A percentile compares a stretch with the other conserved stretches of the same genome.
Evolutionary conservation across 2,797 vertebrate genomes (phyloP).

Genomic region (Enteromius argenteus): DNA sequence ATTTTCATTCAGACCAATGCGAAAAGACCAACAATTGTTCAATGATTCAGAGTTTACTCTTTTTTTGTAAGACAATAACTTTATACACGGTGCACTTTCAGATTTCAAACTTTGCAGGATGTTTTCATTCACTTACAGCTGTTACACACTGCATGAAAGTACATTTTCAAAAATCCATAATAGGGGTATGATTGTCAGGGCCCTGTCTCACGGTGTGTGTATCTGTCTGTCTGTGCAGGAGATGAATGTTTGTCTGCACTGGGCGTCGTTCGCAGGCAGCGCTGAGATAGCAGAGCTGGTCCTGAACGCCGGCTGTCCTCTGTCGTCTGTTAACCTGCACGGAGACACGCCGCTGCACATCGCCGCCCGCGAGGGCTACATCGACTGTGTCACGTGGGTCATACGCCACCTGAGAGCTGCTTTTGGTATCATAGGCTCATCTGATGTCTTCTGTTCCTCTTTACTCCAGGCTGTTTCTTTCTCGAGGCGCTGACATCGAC

Average conservation of each 20-base stretch:
- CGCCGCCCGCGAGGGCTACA: constrained; percentile 86
- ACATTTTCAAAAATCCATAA: too few species aligned
- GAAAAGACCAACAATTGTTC: too few species aligned
- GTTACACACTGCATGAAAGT: too few species aligned
- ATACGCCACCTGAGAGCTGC: background rate
- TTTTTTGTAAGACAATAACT: too few species aligned
- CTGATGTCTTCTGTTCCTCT: background rate
- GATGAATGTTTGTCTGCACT: constrained; percentile 93
- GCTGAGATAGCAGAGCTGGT: constrained; percentile 90
- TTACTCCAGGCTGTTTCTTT: constrained; percentile 86
- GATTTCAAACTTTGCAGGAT: too few species aligned
- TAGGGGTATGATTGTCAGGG: background rate
- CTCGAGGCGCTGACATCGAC: constrained; percentile 89
- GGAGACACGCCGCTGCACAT: constrained; percentile 95
- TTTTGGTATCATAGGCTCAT: background rate
- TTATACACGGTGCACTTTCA: too few species aligned
- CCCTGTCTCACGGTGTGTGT: background rate
- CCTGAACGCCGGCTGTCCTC: constrained; percentile 88
- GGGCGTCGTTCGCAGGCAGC: constrained; percentile 92
- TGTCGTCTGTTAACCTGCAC: constrained; percentile 87
- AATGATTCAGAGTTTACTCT: too few species aligned
- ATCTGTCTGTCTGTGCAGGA: constrained; percentile 74
- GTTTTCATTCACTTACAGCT: too few species aligned
- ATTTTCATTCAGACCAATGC: too few species aligned
- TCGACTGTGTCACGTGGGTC: constrained; percentile 90